Evolutionary conservation across 35 echinoderm and acorn worm species (phyloP), one percentile per base, ranked within the genome.

Genomic region (Apostichopus japonicus): DNA sequence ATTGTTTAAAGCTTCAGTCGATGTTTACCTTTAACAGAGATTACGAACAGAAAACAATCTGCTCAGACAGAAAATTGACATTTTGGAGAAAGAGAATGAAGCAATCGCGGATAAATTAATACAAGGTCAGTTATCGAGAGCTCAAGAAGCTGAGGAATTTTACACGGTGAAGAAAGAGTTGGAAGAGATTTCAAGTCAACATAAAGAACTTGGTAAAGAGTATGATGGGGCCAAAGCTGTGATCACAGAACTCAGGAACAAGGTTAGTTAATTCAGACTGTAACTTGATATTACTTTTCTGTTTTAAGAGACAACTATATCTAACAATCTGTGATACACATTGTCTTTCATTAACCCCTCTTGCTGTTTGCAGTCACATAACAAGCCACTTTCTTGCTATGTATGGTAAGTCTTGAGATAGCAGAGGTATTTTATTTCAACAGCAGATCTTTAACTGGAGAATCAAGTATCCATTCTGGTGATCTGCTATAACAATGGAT

Each of bases 41-140:
- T 92, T 99, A 67, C 91, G 97, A 75, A 99, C 97, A 27, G 97
- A 99, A 77, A 99, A 96, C 87, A 61, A 95, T 6, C 93, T 99
- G 0, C 93, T 99, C 1, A 84, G 92, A 19, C 95, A 94, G 62
- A 86, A 95, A 33, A 96, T 99, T 10, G 93, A 99, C 56, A 75
- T 91, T 51, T 80, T 96, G 4, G 97, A 99, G 67, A 96, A 99
- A 87, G 97, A 99, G 84, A 99, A 95, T 44, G 93, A 95, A 78
- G 90, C 72, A 17, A 76, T 99, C 6, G 97, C 97, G 63, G 97
- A 99, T 77, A 96, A 92, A 55, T 88, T 99, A 53, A 99, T 99
- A 67, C 97, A 99, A 80, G 97, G 95, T 77, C 97, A 99, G 55
- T 62, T 99, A 4, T 80, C 76, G 17, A 70, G 95, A 53, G 97